Percentiles rank a stretch among this genome's conserved stretches.
Conservation (phyloP, 2,797 vertebrate genomes). For the Girardinus metallicus region DNA sequence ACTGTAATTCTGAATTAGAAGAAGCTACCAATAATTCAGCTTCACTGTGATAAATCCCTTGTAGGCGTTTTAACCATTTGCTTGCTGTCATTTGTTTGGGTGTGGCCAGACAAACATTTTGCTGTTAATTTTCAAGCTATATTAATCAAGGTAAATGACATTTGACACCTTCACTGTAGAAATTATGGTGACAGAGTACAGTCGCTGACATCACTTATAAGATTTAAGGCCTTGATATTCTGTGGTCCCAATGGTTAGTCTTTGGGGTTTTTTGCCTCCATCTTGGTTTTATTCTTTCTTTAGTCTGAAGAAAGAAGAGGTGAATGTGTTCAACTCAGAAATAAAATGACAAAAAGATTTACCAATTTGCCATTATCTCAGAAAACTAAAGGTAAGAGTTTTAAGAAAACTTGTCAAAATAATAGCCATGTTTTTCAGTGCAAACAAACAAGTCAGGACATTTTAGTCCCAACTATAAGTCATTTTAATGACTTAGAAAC, state of each 20-base stretch:
- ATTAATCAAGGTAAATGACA: neutral
- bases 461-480: neutral
- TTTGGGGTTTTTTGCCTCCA: neutral
- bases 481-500: neutral
- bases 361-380: neutral
- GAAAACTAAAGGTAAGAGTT: neutral
- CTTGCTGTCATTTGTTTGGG: neutral
- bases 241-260: neutral
- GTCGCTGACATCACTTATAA: neutral
- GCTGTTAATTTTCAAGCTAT: slow-evolving; percentile 13
- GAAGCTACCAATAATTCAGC: neutral
- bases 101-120: slow-evolving; percentile 1
- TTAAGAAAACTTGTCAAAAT: neutral
- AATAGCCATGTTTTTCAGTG: neutral
- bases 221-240: neutral
- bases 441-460: neutral
- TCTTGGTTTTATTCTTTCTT: neutral
- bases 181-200: neutral
- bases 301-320: neutral
- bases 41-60: slow-evolving; percentile 7
- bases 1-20: neutral
- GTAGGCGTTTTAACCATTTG: neutral
- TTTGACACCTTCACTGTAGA: too few species aligned
- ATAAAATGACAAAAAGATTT: neutral
- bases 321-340: neutral